phyloP scores from a whole-genome alignment of 2,888 invertebrate species.

The Saturnia japonica region DNA sequence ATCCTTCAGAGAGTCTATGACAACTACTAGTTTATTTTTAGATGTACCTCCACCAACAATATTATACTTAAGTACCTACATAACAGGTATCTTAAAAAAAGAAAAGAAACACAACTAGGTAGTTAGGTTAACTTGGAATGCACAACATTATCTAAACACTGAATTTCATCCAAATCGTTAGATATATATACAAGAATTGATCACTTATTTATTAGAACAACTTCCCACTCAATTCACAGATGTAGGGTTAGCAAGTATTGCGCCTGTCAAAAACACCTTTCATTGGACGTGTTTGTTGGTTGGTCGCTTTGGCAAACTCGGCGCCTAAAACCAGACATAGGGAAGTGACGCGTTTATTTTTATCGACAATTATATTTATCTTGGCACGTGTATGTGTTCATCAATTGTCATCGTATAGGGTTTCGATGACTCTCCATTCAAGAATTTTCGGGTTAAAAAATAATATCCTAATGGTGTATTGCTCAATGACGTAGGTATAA shows the following conservation, averaged over 20 bases:
- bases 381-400: slow-evolving; percentile 21
- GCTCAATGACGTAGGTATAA: neutral
- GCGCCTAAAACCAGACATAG: slow-evolving; percentile 54
- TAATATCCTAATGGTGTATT: neutral
- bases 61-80: too few relatives aligned
- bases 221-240: slow-evolving; percentile 16
- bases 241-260: slow-evolving; percentile 22
- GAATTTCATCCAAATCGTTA: too few relatives aligned
- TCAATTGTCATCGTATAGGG: slow-evolving; percentile 12
- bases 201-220: neutral
- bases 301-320: slow-evolving; percentile 66
- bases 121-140: too few relatives aligned
- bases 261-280: slow-evolving; percentile 58
- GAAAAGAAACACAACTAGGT: too few relatives aligned
- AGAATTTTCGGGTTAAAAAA: neutral
- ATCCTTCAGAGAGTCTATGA: too few relatives aligned
- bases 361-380: slow-evolving; percentile 22
- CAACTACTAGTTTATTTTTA: too few relatives aligned
- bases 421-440: neutral
- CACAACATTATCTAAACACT: too few relatives aligned
- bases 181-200: too few relatives aligned
- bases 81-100: too few relatives aligned
- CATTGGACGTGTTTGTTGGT: slow-evolving; percentile 48
- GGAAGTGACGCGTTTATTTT: slow-evolving; percentile 32
- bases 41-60: too few relatives aligned